A percentile compares a stretch with the other conserved stretches of the same genome.
These are phyloP conservation scores for Pipistrellus pipistrellus DNA, from an alignment of 2,797 vertebrate genomes.

Conservation along the genomic window DNA sequence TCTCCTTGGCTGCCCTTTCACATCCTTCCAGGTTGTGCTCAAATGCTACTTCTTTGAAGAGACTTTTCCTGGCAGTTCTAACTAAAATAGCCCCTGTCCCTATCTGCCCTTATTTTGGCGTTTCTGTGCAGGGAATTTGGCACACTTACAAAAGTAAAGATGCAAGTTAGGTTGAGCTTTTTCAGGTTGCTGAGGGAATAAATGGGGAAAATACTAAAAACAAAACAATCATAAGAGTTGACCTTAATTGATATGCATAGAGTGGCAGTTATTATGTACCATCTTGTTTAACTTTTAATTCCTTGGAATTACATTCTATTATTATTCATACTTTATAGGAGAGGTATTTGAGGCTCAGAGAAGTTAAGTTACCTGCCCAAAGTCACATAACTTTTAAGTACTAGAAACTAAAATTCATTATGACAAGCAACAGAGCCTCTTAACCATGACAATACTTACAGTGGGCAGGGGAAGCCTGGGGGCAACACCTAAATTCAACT, in stretches of 20 bases:
- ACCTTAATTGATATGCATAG: background rate
- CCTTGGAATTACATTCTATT: background rate
- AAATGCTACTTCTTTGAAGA: slow-evolving; percentile 64
- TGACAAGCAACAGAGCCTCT: background rate
- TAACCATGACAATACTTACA: background rate
- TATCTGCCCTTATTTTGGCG: slow-evolving; percentile 46
- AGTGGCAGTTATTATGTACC: background rate
- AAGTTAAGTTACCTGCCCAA: background rate
- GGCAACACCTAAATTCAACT: background rate
- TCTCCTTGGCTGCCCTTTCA: slow-evolving; percentile 61
- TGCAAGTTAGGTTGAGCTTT: background rate
- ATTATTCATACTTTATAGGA: background rate
- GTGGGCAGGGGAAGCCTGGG: no score
- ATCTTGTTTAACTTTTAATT: background rate
- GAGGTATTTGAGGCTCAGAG: background rate
- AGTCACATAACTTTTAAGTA: background rate
- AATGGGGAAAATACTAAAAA: slow-evolving; percentile 48
- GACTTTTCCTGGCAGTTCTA: slow-evolving; percentile 72
- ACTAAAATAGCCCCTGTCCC: slow-evolving; percentile 47
- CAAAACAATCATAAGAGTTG: background rate
- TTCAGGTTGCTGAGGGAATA: slow-evolving; percentile 18
- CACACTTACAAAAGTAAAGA: slow-evolving; percentile 39
- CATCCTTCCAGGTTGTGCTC: slow-evolving; percentile 59
- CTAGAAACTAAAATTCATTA: background rate
- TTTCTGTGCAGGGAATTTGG: slow-evolving; percentile 61